These are phyloP conservation scores for Semnornis frantzii DNA, from an alignment of 2,113 vertebrate genomes.

Conservation along the genomic window DNA sequence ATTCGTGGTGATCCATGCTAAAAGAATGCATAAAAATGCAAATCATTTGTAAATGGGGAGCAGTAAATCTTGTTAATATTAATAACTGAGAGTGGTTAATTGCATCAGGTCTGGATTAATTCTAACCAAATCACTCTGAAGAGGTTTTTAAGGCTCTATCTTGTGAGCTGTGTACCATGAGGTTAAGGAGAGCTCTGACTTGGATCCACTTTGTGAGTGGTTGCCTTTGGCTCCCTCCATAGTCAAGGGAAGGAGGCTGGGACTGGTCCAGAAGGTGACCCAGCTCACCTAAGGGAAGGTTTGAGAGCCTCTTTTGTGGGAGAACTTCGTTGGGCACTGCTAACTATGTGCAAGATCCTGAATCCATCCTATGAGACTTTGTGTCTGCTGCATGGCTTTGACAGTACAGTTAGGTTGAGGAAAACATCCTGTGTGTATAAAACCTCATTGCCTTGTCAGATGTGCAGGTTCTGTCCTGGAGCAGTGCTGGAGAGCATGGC, in stretches of 20 bases:
- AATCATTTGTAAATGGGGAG: conserved; percentile 51
- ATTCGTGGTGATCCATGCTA: conserved; percentile 33
- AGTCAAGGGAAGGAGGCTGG: background rate
- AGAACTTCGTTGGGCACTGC: background rate
- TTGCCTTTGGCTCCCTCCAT: background rate
- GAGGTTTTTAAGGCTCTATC: background rate
- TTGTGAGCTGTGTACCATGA: background rate
- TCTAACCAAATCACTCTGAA: background rate
- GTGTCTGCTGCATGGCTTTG: background rate
- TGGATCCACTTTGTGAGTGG: background rate
- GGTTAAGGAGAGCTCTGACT: background rate
- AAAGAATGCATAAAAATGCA: conserved; percentile 53
- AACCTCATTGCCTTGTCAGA: background rate
- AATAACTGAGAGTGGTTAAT: conserved; percentile 42
- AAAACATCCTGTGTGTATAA: background rate
- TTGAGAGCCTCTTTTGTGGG: background rate
- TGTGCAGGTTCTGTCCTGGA: background rate
- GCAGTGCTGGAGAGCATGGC: background rate
- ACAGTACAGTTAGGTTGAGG: background rate
- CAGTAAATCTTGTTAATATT: conserved; percentile 59
- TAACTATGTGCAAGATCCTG: background rate
- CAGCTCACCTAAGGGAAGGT: background rate
- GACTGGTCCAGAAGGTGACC: background rate
- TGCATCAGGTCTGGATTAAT: background rate
- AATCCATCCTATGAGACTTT: background rate